Base-by-base conservation (phyloP, 2,888 invertebrate species). In the Acutogordius australiensis region DNA sequence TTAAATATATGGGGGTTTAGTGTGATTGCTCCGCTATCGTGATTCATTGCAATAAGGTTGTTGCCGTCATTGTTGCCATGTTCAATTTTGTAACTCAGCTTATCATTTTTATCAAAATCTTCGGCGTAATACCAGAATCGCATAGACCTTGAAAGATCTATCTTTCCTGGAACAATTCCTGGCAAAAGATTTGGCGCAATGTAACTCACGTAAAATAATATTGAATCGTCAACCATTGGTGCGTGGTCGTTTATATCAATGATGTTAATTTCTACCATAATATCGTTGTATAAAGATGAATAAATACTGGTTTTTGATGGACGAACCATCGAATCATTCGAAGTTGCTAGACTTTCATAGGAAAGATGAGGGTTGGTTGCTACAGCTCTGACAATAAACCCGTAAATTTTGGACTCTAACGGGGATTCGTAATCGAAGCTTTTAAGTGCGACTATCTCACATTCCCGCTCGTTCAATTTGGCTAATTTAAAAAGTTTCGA, bases 211-310 rank as follows among this genome's bases (percentile, higher is more conserved):
- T 37, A 37, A 18, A 37, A 37, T 8, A 8, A 13, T n/a, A 21
- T 51, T 8, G 23, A n/a, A 51, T 51, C 51, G 8, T 23, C 23
- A 4, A 23, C 51, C 4, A 51, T n/a, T 26, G 51, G 51, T 4
- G 51, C 8, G 23, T 51, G 51, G 23, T 51, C 51, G 26, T 51
- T 51, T 4, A 51, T 51, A 51, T 51, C 51, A n/a, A 21, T n/a
- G 8, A 51, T n/a, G 8, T 51, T 8, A 51, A 51, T 26, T n/a
- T 4, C 23, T 4, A 51, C 26, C 37, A 37, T 37, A 13, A 37
- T 37, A 37, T 37, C 37, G 18, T 37, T 37, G 37, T 13, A 8
- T 18, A 37, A 37, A 13, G 37, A 18, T 8, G 37, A 37, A 37
- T 8, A 13, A 8, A 37, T 8, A 37, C 8, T 13, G 18, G 8